phyloP scores from a whole-genome alignment of 2,888 invertebrate genomes.

The Pachydiplax longipennis region DNA sequence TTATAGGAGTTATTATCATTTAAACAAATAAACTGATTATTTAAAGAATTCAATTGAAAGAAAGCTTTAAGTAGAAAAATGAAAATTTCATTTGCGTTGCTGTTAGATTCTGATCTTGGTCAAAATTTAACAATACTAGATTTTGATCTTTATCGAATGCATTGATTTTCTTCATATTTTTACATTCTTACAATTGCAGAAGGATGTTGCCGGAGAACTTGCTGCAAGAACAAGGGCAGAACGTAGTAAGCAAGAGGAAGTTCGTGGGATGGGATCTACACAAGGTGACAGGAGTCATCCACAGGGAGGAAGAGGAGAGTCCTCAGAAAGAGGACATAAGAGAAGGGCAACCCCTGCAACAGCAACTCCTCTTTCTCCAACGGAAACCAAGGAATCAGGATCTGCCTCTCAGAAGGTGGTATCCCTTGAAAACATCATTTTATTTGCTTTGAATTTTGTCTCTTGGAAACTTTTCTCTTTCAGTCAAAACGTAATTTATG shows the following conservation, averaged over 20 bases:
- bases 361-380: not conserved
- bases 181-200: slow-evolving; percentile 60
- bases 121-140: too few species aligned
- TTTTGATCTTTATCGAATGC: too few species aligned
- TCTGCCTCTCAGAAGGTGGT: not conserved
- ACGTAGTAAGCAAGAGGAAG: slow-evolving; percentile 73
- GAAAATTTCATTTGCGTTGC: too few species aligned
- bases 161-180: not conserved
- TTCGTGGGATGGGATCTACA: slow-evolving; percentile 63
- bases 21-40: not conserved
- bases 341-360: not conserved
- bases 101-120: too few species aligned
- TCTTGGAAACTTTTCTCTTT: too few species aligned
- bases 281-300: slow-evolving; percentile 23
- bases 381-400: slow-evolving; percentile 17
- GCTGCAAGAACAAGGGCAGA: slow-evolving; percentile 76
- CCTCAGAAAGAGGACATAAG: slow-evolving; percentile 49
- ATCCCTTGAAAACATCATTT: too few species aligned
- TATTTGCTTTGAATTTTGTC: not conserved
- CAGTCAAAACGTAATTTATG: too few species aligned
- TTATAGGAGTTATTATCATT: not conserved
- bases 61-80: too few species aligned
- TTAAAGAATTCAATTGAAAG: too few species aligned
- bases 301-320: slow-evolving; percentile 46
- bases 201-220: slow-evolving; percentile 77